Evolutionary conservation across 1,140 invertebrate genomes (phyloP).

Genomic region (Nautilus pompilius): DNA sequence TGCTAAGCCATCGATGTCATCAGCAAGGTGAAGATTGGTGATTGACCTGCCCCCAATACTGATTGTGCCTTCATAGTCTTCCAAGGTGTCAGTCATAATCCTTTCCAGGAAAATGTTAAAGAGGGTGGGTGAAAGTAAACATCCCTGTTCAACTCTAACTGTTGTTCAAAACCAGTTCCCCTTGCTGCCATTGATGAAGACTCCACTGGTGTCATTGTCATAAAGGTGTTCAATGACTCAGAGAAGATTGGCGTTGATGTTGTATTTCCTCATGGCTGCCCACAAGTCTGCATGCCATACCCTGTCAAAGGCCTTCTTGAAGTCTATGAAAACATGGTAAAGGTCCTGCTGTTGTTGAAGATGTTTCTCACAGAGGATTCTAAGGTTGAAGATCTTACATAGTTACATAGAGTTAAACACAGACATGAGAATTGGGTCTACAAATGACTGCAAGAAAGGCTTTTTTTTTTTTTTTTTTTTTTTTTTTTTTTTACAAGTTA

Average conservation of each 20-base stretch:
- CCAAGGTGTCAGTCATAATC: constrained; percentile 13
- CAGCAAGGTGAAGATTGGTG: constrained; percentile 14
- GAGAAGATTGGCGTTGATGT: constrained; percentile 12
- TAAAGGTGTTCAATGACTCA: constrained; percentile 7
- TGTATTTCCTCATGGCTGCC: constrained; percentile 14
- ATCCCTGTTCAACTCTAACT: constrained; percentile 20
- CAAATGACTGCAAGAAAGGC: no score
- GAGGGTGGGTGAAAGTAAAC: constrained; percentile 18
- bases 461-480: no score
- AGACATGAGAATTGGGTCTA: no score
- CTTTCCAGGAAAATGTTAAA: constrained; percentile 18
- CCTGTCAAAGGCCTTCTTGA: constrained; percentile 20
- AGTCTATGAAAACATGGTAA: constrained; percentile 15
- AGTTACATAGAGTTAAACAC: no score
- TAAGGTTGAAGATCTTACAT: constrained; percentile 24
- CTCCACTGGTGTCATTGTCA: constrained; percentile 17
- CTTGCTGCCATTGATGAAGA: constrained; percentile 9
- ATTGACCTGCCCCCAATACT: constrained; percentile 17
- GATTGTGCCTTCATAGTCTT: constrained; percentile 15
- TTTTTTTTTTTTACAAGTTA: no score
- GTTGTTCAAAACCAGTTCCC: constrained; percentile 17
- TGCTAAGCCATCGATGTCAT: constrained; percentile 18
- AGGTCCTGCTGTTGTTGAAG: constrained; percentile 18
- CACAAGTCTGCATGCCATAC: constrained; percentile 13
- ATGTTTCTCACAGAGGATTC: constrained; percentile 15